Base-by-base conservation (phyloP, 2,888 invertebrate genomes). In the Corythucha ciliata region DNA sequence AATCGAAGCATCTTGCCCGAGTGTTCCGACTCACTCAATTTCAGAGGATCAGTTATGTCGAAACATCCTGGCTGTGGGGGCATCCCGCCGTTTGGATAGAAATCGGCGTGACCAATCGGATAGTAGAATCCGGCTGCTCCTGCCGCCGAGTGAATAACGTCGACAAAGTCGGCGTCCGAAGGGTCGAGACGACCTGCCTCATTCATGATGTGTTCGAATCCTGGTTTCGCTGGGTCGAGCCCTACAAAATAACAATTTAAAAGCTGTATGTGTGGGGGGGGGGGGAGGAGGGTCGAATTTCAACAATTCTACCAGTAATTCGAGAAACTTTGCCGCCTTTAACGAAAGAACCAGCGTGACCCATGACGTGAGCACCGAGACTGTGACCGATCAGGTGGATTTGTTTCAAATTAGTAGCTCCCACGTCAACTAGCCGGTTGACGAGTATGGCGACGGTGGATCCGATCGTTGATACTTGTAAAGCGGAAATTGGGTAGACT, bases 121-220 rank as follows among this genome's bases (percentile, higher is more conserved):
- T 79, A 76, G 16, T 78, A 65, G 59, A 78, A 77, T 0, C 83
- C 83, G 1, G 79, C 67, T 1, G 79, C 67, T 55, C 81, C 73
- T 0, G 80, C 80, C 62, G 82, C 81, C 0, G 82, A 81, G 61
- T 83, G 83, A 45, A 81, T 72, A 2, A 82, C 76, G 63, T 83
- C 83, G 1, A 83, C 83, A 62, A 80, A 82, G 4, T 70, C 64
- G 0, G 84, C 85, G 63, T 81, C 83, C 61, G 82, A 81, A 1
- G 69, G 66, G 2, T 74, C 65, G 63, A 81, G 80, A 45, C 83
- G 63, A 60, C 80, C 37, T 75, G 70, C 25, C 60, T 55, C 14
- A 10, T 34, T 72, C 68, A 27, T 64, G 12, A 48, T 20, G 4
- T 39, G 29, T 40, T 54, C 50, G 12, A 50, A 54, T 10, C 49